Evolutionary conservation across 2,113 vertebrate genomes (phyloP).

Genomic region (Synchiropus splendidus): DNA sequence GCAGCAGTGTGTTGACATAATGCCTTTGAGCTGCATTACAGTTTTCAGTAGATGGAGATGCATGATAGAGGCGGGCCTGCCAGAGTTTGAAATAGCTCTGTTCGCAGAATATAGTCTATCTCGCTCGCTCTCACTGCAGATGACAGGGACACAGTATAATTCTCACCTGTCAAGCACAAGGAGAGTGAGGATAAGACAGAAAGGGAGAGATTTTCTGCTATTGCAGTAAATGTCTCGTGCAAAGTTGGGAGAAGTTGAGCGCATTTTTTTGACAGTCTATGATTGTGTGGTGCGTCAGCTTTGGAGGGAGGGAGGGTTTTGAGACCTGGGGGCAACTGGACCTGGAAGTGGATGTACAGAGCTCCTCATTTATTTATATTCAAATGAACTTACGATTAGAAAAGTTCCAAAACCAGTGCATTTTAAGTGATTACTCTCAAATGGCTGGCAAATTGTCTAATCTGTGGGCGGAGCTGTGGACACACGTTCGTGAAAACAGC

Average conservation of each 20-base stretch:
- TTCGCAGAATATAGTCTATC: conserved; percentile 38
- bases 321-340: conserved; percentile 22
- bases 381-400: conserved; percentile 6
- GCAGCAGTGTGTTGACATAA: conserved; percentile 44
- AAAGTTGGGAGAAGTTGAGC: conserved; percentile 51
- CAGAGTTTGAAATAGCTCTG: conserved; percentile 50
- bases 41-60: conserved; percentile 51
- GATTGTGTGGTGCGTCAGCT: conserved; percentile 42
- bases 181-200: conserved; percentile 17
- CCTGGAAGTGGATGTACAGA: too few relatives aligned
- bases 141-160: conserved; percentile 58
- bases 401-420: too few relatives aligned
- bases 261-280: conserved; percentile 53
- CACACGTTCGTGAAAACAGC: too few relatives aligned
- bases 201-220: conserved; percentile 9
- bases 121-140: conserved; percentile 28
- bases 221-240: conserved; percentile 32
- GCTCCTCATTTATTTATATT: too few relatives aligned
- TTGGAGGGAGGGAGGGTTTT: conserved; percentile 24
- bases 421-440: too few relatives aligned
- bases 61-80: conserved; percentile 39
- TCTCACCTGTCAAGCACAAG: conserved; percentile 57
- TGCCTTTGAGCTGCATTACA: conserved; percentile 49
- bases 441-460: too few relatives aligned
- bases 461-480: too few relatives aligned